A percentile compares a stretch with the other conserved stretches of the same genome.
phyloP scores from a whole-genome alignment of 2,888 invertebrate genomes.

The Tiliacea citrago region DNA sequence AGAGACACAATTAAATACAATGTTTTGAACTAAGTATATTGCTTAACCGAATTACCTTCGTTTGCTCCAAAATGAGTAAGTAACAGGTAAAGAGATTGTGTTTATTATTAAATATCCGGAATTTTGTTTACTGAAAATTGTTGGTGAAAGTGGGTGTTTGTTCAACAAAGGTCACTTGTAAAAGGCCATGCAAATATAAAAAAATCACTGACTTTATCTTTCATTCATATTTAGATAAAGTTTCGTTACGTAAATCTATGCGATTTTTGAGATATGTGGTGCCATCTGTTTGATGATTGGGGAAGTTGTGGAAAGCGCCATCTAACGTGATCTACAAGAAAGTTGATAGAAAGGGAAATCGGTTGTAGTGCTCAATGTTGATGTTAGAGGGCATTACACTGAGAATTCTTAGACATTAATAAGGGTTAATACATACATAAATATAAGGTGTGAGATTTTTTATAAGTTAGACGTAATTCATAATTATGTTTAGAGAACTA shows the following conservation, averaged over 20 bases:
- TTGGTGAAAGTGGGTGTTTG: conserved; percentile 82
- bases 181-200: conserved; percentile 73
- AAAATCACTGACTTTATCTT: conserved; percentile 65
- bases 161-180: conserved; percentile 77
- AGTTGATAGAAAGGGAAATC: conserved; percentile 42
- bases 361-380: conserved; percentile 41
- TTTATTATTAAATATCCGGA: conserved; percentile 79
- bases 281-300: conserved; percentile 73
- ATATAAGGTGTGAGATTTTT: background rate
- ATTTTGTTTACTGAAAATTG: conserved; percentile 81
- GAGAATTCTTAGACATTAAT: background rate
- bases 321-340: conserved; percentile 47
- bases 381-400: conserved; percentile 68
- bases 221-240: conserved; percentile 62
- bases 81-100: conserved; percentile 82
- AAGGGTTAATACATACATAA: background rate
- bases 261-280: conserved; percentile 56
- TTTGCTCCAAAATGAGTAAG: conserved; percentile 75
- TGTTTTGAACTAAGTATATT: conserved; percentile 63
- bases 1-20: conserved; percentile 29
- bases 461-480: too few relatives aligned
- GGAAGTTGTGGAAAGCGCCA: conserved; percentile 40
- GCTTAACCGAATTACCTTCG: conserved; percentile 80
- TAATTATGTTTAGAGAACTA: background rate
- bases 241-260: conserved; percentile 24